Evolutionary conservation across 2,888 invertebrate species (phyloP), one percentile per base, ranked within the genome.

Genomic region (Oligia fasciuncula): DNA sequence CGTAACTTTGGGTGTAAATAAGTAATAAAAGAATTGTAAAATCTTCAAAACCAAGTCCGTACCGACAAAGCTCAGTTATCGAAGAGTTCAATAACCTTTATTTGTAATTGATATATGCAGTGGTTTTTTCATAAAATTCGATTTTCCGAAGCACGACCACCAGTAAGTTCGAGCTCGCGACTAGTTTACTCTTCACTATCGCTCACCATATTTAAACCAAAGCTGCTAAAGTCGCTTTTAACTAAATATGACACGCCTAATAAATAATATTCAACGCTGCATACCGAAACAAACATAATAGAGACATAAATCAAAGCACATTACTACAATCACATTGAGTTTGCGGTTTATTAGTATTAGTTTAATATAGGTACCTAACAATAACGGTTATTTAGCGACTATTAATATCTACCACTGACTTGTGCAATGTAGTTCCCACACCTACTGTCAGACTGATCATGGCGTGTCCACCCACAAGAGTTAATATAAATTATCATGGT

Each of bases 281-380:
- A 71, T 79, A 71, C 66, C 73, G 49, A 62, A 65, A 2, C 14
- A 13, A 65, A 69, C 40, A 71, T 65, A 83, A 83, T 74, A 71
- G 71, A 83, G 71, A 63, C 79, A 74, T 83, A 79, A 83, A 74
- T 83, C 79, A 68, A 0, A 14, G 4, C 40, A 49, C 17, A 60
- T 65, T 77, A 79, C 29, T 23, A 35, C 49, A 60, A 66, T 63
- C 73, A 57, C 73, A 60, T 69, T 35, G 9, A 14, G 2, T 71
- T 62, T 43, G 63, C 23, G 51, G 51, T 77, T 51, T 69, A 60
- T 60, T 82, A 60, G 3, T 77, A 46, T 73, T 17, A 11, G 35
- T 51, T 63, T 65, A 75, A 2, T 74, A 63, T 40, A n/a, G n/a
- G n/a, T n/a, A n/a, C n/a, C n/a, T n/a, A 62, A 57, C 63, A 63